A percentile compares a stretch with the other conserved stretches of the same genome.
These are phyloP conservation scores for Umimayanthus chanpuru DNA, from an alignment of 92 coral and sea anemone genomes.

Conservation along the genomic window DNA sequence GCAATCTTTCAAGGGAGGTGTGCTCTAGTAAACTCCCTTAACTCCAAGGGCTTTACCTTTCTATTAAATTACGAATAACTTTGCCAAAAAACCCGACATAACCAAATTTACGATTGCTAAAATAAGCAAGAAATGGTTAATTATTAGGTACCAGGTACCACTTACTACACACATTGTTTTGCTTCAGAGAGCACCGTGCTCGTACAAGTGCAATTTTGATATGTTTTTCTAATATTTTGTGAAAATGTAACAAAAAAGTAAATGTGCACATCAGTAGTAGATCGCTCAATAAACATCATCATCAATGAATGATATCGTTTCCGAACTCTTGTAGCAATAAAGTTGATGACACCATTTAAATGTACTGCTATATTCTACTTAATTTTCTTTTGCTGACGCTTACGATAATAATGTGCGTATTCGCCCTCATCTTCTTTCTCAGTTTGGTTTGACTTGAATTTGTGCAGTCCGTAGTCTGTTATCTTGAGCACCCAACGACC, in stretches of 20 bases:
- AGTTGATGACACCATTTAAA: too few species aligned
- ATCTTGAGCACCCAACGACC: slow-evolving; percentile 98
- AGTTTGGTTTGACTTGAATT: slow-evolving; percentile 81
- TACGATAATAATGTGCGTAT: slow-evolving; percentile 80
- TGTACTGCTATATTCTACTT: background rate
- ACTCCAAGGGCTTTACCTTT: background rate
- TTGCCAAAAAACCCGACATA: background rate
- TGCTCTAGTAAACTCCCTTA: background rate
- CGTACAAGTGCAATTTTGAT: too few species aligned
- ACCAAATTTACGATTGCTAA: background rate
- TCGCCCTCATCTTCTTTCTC: slow-evolving; percentile 75
- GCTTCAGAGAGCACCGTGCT: background rate
- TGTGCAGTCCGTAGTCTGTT: slow-evolving; percentile 88
- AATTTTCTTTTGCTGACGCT: slow-evolving; percentile 25
- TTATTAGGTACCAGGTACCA: too few species aligned
- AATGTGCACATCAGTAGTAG: background rate
- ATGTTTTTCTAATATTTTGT: too few species aligned
- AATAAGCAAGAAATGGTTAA: background rate
- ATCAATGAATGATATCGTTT: too few species aligned
- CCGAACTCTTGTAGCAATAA: too few species aligned
- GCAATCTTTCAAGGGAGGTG: background rate
- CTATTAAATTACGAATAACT: background rate
- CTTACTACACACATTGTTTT: too few species aligned
- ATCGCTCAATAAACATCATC: background rate
- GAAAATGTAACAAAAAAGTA: background rate